Evolutionary conservation across 2,113 vertebrate genomes (phyloP).

Genomic region (Ornithorhynchus anatinus): DNA sequence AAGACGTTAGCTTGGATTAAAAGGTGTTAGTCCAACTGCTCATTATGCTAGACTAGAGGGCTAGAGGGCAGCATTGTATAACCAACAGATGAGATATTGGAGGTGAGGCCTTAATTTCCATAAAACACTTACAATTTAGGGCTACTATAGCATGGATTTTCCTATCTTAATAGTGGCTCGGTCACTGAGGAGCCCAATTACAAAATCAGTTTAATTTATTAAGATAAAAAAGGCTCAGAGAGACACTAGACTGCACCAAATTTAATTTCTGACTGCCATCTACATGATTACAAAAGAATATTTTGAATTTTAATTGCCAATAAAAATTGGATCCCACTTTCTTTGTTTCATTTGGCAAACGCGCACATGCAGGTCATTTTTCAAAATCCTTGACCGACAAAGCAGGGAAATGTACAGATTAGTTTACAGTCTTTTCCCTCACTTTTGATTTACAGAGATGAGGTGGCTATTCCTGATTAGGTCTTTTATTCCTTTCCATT

Average conservation of each 20-base stretch:
- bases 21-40: no score
- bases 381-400: not conserved
- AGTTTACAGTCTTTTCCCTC: not conserved
- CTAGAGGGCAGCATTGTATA: conserved; percentile 56
- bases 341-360: not conserved
- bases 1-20: no score
- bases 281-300: conserved; percentile 7
- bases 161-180: not conserved
- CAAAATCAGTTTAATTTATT: no score
- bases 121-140: no score
- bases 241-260: not conserved
- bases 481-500: conserved; percentile 2
- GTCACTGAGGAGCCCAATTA: no score
- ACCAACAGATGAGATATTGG: conserved; percentile 27
- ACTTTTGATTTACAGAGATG: not conserved
- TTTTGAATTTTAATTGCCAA: not conserved
- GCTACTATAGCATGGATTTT: no score
- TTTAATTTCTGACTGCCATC: not conserved
- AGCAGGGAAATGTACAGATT: not conserved
- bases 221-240: not conserved
- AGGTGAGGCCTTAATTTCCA: not conserved
- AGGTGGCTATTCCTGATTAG: not conserved
- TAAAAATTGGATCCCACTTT: not conserved
- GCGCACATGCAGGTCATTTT: not conserved
- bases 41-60: no score